Base-by-base conservation (phyloP, 2,113 vertebrate species). In the Salvelinus sp. region DNA sequence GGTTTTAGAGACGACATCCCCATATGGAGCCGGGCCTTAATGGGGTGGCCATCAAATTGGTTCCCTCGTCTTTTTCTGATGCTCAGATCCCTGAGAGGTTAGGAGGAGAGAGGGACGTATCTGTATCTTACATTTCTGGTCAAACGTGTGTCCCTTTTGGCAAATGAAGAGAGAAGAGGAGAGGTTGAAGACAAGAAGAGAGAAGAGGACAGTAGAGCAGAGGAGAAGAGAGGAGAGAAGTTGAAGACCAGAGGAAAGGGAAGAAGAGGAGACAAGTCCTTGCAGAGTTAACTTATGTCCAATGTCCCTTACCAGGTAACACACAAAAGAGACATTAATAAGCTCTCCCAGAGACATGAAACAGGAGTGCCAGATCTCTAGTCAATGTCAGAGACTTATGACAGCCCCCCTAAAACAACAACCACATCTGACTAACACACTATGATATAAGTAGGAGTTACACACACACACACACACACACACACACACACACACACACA, bases 341-440 rank as follows among this genome's bases (percentile, higher is more conserved):
- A 12, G 9, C 9, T 44, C 27, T 74, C 74, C 79, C 75, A 71
- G 47, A 72, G 60, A 27, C 72, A 47, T 44, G 72, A 25, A 72
- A 38, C 69, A 64, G 38, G 75, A 83, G 85, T 84, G 86, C 88
- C 87, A 90, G 88, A 89, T 73, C 75, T 84, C 88, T 88, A 9
- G 88, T 90, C 88, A 89, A 84, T 84, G 86, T 89, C 81, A 89
- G 88, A 62, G 58, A 62, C 58, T 88, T 89, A 84, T 87, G 89
- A 90, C 16, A 91, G 85, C 86, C 82, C 85, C 86, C 85, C 67
- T 77, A 82, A 87, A 90, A 87, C 87, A 85, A 89, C 88, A 86
- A 86, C 86, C 82, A 22, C 82, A 60, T 13, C 9, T 64, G 20
- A 18, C 58, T 23, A 3, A 5, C 3, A 57, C 80, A 18, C 54